Evolutionary conservation across 2,113 vertebrate genomes (phyloP).

Genomic region (Bujurquina vittata): DNA sequence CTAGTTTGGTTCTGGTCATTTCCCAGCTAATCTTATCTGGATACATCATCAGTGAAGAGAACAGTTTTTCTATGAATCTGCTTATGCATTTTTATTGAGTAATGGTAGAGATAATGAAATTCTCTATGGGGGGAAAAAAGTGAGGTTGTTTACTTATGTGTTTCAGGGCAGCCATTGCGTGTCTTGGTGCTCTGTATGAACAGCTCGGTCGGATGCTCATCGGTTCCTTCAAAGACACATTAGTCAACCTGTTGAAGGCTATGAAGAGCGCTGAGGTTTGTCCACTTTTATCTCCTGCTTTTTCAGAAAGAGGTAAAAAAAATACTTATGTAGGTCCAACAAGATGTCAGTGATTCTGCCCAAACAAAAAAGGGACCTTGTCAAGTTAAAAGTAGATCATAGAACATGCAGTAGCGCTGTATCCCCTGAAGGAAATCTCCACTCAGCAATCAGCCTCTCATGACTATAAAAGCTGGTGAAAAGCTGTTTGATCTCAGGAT

Average conservation of each 20-base stretch:
- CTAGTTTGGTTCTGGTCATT: too few species aligned
- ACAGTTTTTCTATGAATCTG: too few species aligned
- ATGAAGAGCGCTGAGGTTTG: conserved; percentile 89
- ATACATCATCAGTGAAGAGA: too few species aligned
- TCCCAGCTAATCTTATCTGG: too few species aligned
- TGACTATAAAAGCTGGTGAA: too few species aligned
- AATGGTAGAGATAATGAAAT: too few species aligned
- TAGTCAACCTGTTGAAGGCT: conserved; percentile 91
- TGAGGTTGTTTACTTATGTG: not conserved
- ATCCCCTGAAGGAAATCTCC: too few species aligned
- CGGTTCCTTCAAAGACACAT: conserved; percentile 86
- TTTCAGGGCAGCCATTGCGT: conserved; percentile 90
- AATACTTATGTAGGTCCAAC: not conserved
- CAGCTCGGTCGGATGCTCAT: conserved; percentile 90
- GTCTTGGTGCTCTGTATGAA: conserved; percentile 91
- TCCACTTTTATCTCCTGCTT: not conserved
- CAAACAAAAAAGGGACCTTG: not conserved
- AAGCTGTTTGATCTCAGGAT: too few species aligned
- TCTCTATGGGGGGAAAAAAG: too few species aligned
- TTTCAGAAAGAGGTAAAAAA: not conserved
- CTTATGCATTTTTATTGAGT: too few species aligned
- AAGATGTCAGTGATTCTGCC: not conserved
- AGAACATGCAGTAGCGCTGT: too few species aligned
- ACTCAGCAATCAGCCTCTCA: too few species aligned
- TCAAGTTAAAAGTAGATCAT: not conserved